Evolutionary conservation across 2,113 vertebrate genomes (phyloP).

Genomic region (Australoheros scitulus): DNA sequence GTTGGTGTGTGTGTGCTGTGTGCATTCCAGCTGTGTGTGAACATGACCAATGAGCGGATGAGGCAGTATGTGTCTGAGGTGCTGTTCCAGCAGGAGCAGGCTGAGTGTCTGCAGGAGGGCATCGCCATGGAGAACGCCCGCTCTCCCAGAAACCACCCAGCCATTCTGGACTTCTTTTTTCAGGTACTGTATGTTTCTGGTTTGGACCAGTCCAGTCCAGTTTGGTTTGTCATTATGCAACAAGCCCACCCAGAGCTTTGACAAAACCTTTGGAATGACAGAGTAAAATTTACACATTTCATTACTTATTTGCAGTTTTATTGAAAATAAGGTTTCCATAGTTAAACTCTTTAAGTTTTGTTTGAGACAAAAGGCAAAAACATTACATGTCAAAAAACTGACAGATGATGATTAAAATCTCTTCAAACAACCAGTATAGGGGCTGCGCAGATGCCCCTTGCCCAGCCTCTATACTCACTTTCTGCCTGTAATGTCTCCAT

Average conservation of each 20-base stretch:
- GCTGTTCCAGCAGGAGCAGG: conserved; percentile 92
- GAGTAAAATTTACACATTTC: neutral
- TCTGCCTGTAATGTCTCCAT: neutral
- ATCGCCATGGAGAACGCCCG: conserved; percentile 88
- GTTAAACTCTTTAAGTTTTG: neutral
- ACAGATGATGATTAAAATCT: too few relatives aligned
- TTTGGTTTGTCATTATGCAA: conserved; percentile 4
- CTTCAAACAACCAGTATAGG: too few relatives aligned
- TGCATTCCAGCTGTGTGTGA: conserved; percentile 89
- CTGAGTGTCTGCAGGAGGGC: conserved; percentile 92
- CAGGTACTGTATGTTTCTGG: conserved; percentile 80
- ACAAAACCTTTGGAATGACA: neutral
- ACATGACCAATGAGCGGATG: conserved; percentile 96
- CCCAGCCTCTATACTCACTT: neutral
- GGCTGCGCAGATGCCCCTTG: neutral
- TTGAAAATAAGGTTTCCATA: neutral
- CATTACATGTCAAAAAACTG: neutral
- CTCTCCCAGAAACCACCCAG: conserved; percentile 85
- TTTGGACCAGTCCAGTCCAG: conserved; percentile 9
- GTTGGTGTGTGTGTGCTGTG: conserved; percentile 43
- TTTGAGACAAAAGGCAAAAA: neutral
- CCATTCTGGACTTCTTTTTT: conserved; percentile 92
- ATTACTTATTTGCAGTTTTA: neutral
- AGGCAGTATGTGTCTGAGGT: conserved; percentile 89
- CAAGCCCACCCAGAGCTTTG: neutral